Percentiles rank a stretch among this genome's conserved stretches.
Evolutionary conservation across 2,797 vertebrate species (phyloP).

Genomic region (Mallotus villosus): DNA sequence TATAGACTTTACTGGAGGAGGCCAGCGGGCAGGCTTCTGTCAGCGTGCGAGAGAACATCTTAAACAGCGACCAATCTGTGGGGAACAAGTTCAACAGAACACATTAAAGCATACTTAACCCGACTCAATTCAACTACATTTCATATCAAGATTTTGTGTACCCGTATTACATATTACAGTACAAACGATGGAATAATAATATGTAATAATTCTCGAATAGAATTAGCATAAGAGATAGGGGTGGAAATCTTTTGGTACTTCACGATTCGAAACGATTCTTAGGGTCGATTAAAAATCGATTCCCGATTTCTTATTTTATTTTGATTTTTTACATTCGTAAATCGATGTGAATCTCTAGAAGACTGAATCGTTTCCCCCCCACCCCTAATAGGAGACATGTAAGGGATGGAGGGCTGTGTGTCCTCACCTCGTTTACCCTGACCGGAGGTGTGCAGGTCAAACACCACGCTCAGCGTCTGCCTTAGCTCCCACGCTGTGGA

Average conservation of each 20-base stretch:
- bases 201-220: not conserved
- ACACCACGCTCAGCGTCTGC: conserved; percentile 92
- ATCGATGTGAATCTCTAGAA: too few relatives aligned
- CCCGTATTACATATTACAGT: too few relatives aligned
- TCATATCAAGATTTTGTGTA: too few relatives aligned
- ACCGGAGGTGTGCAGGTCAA: conserved; percentile 85
- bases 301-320: too few relatives aligned
- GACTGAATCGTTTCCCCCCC: too few relatives aligned
- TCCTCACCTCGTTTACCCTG: conserved; percentile 87
- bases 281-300: too few relatives aligned
- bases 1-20: conserved; percentile 89
- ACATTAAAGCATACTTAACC: not conserved
- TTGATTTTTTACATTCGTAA: too few relatives aligned
- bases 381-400: too few relatives aligned
- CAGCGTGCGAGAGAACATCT: conserved; percentile 95
- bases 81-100: not conserved
- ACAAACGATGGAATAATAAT: too few relatives aligned
- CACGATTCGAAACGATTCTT: too few relatives aligned
- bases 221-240: not conserved
- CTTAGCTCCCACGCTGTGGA: conserved; percentile 90
- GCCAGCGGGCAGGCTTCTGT: conserved; percentile 93
- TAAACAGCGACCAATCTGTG: conserved; percentile 95
- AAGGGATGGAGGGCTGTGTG: not conserved
- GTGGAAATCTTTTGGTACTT: too few relatives aligned
- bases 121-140: too few relatives aligned